These are phyloP conservation scores for Octodonta nipae DNA, from an alignment of 2,888 invertebrate genomes.

Conservation along the genomic window DNA sequence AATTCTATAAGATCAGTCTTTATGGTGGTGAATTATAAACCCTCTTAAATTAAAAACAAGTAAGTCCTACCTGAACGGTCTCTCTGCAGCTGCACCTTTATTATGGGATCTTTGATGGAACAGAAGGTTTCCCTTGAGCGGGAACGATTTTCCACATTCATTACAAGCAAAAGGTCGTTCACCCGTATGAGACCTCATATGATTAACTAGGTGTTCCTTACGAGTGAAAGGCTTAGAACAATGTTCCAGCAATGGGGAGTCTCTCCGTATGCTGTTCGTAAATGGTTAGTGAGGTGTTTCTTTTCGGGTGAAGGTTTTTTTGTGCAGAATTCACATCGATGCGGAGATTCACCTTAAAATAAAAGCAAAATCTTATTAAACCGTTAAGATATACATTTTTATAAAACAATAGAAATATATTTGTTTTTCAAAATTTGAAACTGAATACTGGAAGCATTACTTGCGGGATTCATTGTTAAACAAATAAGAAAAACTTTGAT, in stretches of 20 bases:
- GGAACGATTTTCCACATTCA: conserved; percentile 78
- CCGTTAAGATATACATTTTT: conserved; percentile 1
- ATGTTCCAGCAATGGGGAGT: conserved; percentile 59
- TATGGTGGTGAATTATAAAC: no score
- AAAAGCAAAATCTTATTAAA: neutral
- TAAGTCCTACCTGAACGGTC: conserved; percentile 44
- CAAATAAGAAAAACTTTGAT: no score
- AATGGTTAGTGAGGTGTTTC: conserved; percentile 58
- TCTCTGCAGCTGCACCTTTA: conserved; percentile 41
- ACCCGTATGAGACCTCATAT: conserved; percentile 66
- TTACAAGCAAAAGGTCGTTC: conserved; percentile 73
- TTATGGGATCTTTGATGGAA: conserved; percentile 80
- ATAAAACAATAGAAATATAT: no score
- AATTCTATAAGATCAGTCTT: no score
- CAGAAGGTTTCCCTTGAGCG: conserved; percentile 64
- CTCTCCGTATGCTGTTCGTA: conserved; percentile 58
- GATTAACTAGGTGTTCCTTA: conserved; percentile 61
- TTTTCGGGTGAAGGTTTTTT: conserved; percentile 56
- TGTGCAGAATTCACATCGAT: conserved; percentile 57
- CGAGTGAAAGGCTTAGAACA: conserved; percentile 61
- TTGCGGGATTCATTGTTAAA: no score
- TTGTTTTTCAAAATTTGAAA: no score
- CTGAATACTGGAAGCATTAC: no score
- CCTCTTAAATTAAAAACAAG: no score
- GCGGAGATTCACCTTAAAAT: conserved; percentile 48